Conservation (phyloP, 2,797 vertebrate genomes). For the Malurus splendens region DNA sequence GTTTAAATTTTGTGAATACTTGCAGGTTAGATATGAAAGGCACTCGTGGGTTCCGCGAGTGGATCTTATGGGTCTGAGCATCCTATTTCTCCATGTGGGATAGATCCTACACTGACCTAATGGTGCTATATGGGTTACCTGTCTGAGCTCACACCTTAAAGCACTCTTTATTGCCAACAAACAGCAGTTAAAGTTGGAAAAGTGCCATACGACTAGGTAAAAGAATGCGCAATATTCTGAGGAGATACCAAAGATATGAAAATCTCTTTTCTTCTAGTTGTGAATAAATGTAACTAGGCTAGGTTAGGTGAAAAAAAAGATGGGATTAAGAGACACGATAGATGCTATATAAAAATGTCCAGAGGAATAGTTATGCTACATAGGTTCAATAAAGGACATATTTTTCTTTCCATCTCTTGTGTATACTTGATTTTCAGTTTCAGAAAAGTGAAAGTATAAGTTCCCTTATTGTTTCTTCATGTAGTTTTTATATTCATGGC, state of each 20-base stretch:
- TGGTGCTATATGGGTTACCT: neutral
- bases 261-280: neutral
- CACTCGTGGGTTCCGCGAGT: neutral
- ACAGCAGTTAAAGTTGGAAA: neutral
- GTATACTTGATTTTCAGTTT: neutral
- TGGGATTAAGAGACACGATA: neutral
- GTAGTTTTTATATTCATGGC: neutral
- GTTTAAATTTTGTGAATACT: neutral
- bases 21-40: neutral
- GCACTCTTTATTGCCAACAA: neutral
- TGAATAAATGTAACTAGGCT: neutral
- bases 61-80: fast-evolving
- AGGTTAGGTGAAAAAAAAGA: neutral
- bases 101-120: neutral
- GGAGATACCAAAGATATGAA: neutral
- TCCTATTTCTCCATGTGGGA: neutral
- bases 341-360: neutral
- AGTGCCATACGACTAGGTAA: neutral
- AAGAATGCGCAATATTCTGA: neutral
- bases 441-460: neutral
- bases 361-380: neutral
- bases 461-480: neutral
- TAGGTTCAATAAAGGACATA: neutral
- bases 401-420: neutral
- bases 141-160: neutral